Evolutionary conservation across 2,888 invertebrate species (phyloP).

Genomic region (Phalera bucephala): DNA sequence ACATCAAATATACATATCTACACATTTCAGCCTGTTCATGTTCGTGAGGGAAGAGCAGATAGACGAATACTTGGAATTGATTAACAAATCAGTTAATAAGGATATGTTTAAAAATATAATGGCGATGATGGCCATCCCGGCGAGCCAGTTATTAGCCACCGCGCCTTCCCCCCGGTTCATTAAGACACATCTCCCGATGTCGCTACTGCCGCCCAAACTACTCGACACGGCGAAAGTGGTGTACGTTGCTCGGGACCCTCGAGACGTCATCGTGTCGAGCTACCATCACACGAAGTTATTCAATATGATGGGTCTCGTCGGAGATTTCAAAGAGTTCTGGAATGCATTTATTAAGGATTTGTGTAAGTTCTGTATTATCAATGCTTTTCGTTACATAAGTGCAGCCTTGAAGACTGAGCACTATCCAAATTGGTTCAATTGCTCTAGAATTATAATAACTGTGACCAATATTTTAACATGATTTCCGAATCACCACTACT

Average conservation of each 20-base stretch:
- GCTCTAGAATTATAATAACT: no score
- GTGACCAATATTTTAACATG: no score
- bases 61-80: neutral
- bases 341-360: constrained; percentile 82
- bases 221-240: constrained; percentile 80
- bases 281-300: constrained; percentile 86
- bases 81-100: neutral
- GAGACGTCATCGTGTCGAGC: constrained; percentile 89
- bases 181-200: constrained; percentile 86
- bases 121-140: constrained; percentile 3
- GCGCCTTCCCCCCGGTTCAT: constrained; percentile 26
- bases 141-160: constrained; percentile 10
- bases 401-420: no score
- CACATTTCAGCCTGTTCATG: constrained; percentile 11
- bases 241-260: constrained; percentile 90
- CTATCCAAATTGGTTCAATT: no score
- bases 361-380: constrained; percentile 69
- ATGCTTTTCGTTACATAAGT: no score
- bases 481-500: no score
- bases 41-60: constrained; percentile 2
- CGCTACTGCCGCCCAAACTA: constrained; percentile 83
- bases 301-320: constrained; percentile 79
- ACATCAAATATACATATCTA: no score
- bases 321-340: constrained; percentile 85
- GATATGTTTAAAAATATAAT: neutral